Evolutionary conservation across 2,113 vertebrate species (phyloP).

Genomic region (Fukomys damarensis): DNA sequence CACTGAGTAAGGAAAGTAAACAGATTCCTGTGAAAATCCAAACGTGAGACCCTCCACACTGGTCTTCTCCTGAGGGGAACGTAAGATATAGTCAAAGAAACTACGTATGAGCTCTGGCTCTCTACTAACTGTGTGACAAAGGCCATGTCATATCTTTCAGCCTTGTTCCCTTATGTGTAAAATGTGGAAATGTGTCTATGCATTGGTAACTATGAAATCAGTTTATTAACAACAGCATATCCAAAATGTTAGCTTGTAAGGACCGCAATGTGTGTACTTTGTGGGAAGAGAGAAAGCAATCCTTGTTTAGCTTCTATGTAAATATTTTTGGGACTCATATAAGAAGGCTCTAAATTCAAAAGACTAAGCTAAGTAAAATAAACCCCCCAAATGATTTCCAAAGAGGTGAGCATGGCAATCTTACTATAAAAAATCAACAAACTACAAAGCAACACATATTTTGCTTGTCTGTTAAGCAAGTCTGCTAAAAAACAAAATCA

Average conservation of each 20-base stretch:
- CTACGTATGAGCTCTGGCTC: neutral
- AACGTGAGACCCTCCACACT: neutral
- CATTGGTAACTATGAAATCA: neutral
- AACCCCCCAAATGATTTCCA: neutral
- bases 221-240: neutral
- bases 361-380: conserved; percentile 17
- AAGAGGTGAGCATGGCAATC: neutral
- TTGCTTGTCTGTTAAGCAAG: neutral
- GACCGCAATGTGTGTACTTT: neutral
- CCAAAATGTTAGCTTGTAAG: neutral
- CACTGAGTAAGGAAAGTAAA: neutral
- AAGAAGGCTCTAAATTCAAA: neutral
- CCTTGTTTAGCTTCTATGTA: neutral
- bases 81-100: neutral
- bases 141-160: neutral
- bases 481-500: conserved; percentile 33
- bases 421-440: neutral
- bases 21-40: neutral
- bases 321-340: neutral
- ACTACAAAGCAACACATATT: neutral
- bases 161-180: neutral
- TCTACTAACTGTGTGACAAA: neutral
- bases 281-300: neutral
- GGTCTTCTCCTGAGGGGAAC: neutral
- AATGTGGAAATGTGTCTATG: neutral